Percentiles rank a stretch among this genome's conserved stretches.
These are phyloP conservation scores for Hiodon tergisus DNA, from an alignment of 2,113 vertebrate genomes.

Conservation along the genomic window DNA sequence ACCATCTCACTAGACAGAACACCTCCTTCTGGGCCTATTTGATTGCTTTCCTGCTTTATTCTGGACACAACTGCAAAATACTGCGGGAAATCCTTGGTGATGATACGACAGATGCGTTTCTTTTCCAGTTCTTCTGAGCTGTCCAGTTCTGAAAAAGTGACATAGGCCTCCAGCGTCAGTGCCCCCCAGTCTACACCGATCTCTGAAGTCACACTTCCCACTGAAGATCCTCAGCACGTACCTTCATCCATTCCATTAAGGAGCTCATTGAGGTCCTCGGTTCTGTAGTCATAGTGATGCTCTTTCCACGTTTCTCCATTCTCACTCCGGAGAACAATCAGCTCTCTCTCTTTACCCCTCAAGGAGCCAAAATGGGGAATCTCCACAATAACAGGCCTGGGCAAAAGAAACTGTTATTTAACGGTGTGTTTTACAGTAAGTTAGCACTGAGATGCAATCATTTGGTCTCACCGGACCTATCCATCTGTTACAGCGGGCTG, in stretches of 20 bases:
- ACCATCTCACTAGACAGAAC: slow-evolving; percentile 83
- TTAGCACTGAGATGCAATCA: neutral
- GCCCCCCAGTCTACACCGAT: neutral
- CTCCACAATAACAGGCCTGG: slow-evolving; percentile 96
- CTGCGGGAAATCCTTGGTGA: slow-evolving; percentile 96
- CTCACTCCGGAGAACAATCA: slow-evolving; percentile 93
- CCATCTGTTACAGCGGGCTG: no score
- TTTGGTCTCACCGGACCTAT: neutral
- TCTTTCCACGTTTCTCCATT: slow-evolving; percentile 96
- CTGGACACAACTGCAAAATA: slow-evolving; percentile 95
- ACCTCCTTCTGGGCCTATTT: slow-evolving; percentile 92
- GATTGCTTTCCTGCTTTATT: slow-evolving; percentile 94
- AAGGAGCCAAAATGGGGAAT: slow-evolving; percentile 97
- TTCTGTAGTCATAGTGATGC: slow-evolving; percentile 88
- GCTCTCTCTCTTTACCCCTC: slow-evolving; percentile 87
- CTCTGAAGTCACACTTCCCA: no score
- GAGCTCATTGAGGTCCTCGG: slow-evolving; percentile 77
- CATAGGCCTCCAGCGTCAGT: neutral
- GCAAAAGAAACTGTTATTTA: slow-evolving; percentile 25
- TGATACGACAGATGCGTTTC: slow-evolving; percentile 92
- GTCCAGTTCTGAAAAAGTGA: slow-evolving; percentile 74
- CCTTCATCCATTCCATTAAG: slow-evolving; percentile 99
- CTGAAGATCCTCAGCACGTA: slow-evolving; percentile 41
- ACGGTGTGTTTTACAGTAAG: no score
- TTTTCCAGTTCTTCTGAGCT: slow-evolving; percentile 81